Conservation (phyloP, 2,888 invertebrate species). For the Callinectes sapidus region DNA sequence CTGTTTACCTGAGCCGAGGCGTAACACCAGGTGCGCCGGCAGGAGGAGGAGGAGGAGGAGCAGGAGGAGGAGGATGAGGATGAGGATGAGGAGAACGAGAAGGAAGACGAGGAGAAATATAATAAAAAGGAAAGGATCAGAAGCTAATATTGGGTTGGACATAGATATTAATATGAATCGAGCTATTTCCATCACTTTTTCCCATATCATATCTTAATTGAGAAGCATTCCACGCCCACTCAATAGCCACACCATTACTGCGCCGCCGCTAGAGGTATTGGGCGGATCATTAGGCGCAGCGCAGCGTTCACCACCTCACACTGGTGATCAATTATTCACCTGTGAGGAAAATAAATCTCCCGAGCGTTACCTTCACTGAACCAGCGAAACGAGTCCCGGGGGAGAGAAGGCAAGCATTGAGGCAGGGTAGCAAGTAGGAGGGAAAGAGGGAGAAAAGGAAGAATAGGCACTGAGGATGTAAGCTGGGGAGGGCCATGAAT, state of each 20-base stretch:
- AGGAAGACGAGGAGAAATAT: neutral
- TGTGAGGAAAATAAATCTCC: neutral
- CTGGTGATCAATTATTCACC: neutral
- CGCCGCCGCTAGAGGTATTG: neutral
- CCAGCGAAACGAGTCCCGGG: neutral
- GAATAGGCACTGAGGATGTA: neutral
- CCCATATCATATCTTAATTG: neutral
- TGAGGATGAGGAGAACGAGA: neutral
- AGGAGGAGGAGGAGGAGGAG: neutral
- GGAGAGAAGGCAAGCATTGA: neutral
- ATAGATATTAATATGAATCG: neutral
- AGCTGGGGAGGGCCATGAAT: neutral
- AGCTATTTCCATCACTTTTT: neutral
- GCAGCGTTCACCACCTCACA: neutral
- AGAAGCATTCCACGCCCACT: neutral
- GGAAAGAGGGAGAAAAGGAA: neutral
- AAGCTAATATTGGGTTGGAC: neutral
- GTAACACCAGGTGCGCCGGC: neutral
- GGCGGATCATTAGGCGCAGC: constrained; percentile 11
- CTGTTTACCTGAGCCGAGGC: constrained; percentile 3
- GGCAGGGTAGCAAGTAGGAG: neutral
- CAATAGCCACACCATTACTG: neutral
- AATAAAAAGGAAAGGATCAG: neutral
- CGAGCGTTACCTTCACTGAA: neutral
- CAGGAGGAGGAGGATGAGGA: too few species aligned